Evolutionary conservation across 2,113 vertebrate genomes (phyloP), one percentile per base, ranked within the genome.

Genomic region (Hymenochirus boettgeri): DNA sequence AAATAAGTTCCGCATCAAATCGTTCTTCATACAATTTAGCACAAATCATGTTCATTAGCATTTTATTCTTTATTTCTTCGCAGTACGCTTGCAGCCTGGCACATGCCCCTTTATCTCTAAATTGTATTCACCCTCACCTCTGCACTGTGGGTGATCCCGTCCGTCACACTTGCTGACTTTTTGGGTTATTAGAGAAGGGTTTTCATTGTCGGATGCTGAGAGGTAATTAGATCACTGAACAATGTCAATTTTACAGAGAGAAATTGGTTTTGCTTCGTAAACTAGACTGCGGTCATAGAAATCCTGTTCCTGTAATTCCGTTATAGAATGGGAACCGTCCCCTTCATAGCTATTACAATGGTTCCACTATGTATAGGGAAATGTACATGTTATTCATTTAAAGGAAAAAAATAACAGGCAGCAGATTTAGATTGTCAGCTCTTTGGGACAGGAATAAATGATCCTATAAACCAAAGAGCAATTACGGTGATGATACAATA

Each of bases 191-290:
- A 60, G 39, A 60, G 26, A 29, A 15, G 3, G 4, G 51, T 51
- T 66, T 58, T 50, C 29, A 66, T 8, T 39, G 55, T 39, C 24
- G 45, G 19, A 29, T 24, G 29, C 46, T 33, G 31, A 42, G 46
- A 51, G 24, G 31, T 66, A 58, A 66, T 66, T 66, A 66, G 46
- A 37, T 66, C 46, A 26, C n/a, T 51, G 46, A 48, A 42, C 22
- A 59, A 59, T 19, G 55, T 58, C 12, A 4, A 50, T 59, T 58
- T 66, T 21, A 15, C 10, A 50, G 47, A 55, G 1, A 25, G 17
- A 27, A 37, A 51, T 29, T 18, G 47, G 47, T 26, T 37, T 17
- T 66, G n/a, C 22, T 42, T 39, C 26, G 48, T 39, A 58, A 58
- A 51, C 22, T 37, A 7, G 52, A 18, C 15, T 55, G 52, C 4